These are phyloP conservation scores for Trichogramma evanescens DNA, from an alignment of 2,888 invertebrate genomes.

Conservation along the genomic window DNA sequence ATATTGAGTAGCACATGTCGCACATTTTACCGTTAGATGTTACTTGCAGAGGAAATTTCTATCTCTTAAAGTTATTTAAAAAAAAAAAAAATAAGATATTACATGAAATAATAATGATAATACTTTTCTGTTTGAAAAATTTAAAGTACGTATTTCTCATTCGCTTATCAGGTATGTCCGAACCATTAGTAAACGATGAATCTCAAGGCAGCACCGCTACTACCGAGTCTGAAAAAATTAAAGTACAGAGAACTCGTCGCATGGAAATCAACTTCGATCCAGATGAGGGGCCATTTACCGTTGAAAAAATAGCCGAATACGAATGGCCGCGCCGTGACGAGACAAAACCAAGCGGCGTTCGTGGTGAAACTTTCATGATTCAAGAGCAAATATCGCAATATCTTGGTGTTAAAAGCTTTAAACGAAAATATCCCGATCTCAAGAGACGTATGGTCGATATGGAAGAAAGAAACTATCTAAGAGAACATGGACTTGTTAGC, in stretches of 20 bases:
- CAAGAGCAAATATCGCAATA: constrained; percentile 95
- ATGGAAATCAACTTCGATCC: constrained; percentile 46
- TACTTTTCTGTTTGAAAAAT: constrained; percentile 19
- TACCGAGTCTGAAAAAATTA: constrained; percentile 52
- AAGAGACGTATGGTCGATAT: constrained; percentile 78
- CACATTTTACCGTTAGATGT: too few relatives aligned
- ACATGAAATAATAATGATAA: not conserved
- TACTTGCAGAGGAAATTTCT: too few relatives aligned
- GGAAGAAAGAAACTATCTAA: constrained; percentile 83
- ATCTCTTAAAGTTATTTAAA: too few relatives aligned
- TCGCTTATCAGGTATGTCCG: constrained; percentile 12
- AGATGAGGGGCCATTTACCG: constrained; percentile 58
- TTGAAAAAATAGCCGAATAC: constrained; percentile 87
- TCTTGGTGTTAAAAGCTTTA: constrained; percentile 92
- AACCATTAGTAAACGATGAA: constrained; percentile 57
- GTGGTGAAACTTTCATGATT: constrained; percentile 80
- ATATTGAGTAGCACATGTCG: too few relatives aligned
- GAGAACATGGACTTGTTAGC: constrained; percentile 73
- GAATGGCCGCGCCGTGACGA: constrained; percentile 78
- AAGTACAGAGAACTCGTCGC: constrained; percentile 41
- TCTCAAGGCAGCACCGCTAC: constrained; percentile 74
- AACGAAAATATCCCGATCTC: constrained; percentile 88
- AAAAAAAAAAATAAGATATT: too few relatives aligned
- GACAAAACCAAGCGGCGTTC: constrained; percentile 64
- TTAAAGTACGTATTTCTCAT: not conserved